Evolutionary conservation across 1,140 invertebrate genomes (phyloP), one percentile per base, ranked within the genome.

Genomic region (Stegodyphus mimosarum): DNA sequence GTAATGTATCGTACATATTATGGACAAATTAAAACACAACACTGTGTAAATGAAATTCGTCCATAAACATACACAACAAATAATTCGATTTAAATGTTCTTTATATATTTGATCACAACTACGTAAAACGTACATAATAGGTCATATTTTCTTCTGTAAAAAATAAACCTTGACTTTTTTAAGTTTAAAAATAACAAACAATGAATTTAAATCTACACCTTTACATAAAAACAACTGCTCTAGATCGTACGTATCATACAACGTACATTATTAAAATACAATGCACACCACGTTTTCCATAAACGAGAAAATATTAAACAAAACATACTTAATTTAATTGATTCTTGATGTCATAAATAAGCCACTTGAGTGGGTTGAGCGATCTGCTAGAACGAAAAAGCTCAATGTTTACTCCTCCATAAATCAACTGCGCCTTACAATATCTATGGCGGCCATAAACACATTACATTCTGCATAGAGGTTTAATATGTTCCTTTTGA

Each of bases 371-470:
- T 75, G 66, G 73, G 73, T 67, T 75, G 66, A 69, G 13, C 49
- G 72, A 75, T 69, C 81, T 15, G 13, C 55, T 49, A 83, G 48
- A 18, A 83, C 70, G 63, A 83, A 83, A 83, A 83, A 83, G 69
- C 48, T 74, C 72, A 83, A 83, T 83, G 81, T 83, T 83, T 83
- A 83, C 81, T 83, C 64, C 81, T 83, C 63, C 81, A 83, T 83
- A 83, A 83, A 83, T 83, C 81, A 83, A 83, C 81, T 83, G 81
- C 81, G 81, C 53, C 72, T 83, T 83, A 83, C 81, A 83, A 83
- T 83, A 83, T 83, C 80, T 83, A 83, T 83, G 81, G 81, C 81
- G 18, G 81, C 81, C 81, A 83, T 83, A 83, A 83, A 83, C 81
- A 83, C 72, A 73, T 83, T 83, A 83, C 81, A 81, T 73, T 81